phyloP scores from a whole-genome alignment of 2,113 vertebrate genomes.

The Lasiurus cinereus region DNA sequence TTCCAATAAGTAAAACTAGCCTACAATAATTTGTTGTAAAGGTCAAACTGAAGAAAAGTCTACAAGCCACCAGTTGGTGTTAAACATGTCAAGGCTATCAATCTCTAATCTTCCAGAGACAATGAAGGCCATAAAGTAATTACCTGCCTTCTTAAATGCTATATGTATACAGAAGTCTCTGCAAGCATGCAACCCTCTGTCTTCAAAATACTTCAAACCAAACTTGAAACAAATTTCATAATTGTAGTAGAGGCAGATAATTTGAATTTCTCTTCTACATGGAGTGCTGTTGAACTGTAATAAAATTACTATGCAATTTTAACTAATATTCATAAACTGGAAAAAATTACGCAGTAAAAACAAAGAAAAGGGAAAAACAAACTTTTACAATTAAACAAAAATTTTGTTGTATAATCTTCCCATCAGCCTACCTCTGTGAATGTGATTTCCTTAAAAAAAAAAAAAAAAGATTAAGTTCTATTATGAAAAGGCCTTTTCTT shows the following conservation, averaged over 20 bases:
- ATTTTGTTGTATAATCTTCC: not conserved
- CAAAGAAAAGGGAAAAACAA: not conserved
- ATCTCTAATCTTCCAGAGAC: not conserved
- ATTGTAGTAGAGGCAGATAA: not conserved
- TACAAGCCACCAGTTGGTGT: not conserved
- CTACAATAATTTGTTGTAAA: not conserved
- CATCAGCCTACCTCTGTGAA: not conserved
- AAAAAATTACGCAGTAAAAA: not conserved
- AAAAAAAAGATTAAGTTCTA: not conserved
- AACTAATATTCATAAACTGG: not conserved
- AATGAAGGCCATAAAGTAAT: not conserved
- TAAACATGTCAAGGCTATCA: not conserved
- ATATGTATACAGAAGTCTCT: not conserved
- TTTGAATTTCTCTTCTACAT: slow-evolving; percentile 25
- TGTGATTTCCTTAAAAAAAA: not conserved
- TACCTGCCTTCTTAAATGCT: not conserved
- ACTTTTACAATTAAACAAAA: not conserved
- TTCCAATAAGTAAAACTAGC: not conserved
- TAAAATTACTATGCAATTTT: slow-evolving; percentile 23
- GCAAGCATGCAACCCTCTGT: not conserved
- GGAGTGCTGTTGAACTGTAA: not conserved
- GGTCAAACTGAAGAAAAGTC: slow-evolving; percentile 22
- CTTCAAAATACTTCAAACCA: not conserved
- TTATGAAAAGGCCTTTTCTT: not conserved
- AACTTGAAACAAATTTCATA: not conserved